These are phyloP conservation scores for Microplitis manilae DNA, from an alignment of 2,888 invertebrate genomes.

Conservation along the genomic window DNA sequence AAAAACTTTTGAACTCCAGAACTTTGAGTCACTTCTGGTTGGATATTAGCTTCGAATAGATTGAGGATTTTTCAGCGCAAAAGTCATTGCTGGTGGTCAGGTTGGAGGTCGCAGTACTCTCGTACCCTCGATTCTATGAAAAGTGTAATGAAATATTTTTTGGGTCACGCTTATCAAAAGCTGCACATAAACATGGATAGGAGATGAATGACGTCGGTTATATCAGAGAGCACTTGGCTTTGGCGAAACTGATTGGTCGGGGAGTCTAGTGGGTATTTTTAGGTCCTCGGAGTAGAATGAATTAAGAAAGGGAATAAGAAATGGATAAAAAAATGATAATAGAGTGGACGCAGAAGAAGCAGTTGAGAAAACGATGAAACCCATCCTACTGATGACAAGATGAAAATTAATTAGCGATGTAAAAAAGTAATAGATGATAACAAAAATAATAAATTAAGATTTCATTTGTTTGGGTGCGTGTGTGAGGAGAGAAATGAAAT, in stretches of 20 bases:
- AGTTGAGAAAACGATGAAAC: slow-evolving; percentile 7
- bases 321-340: neutral
- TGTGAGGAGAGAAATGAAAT: slow-evolving; percentile 4
- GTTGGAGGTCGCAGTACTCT: neutral
- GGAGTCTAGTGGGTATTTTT: too few relatives aligned
- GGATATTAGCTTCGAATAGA: too few relatives aligned
- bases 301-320: neutral
- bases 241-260: too few relatives aligned
- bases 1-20: too few relatives aligned
- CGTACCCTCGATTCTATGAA: neutral
- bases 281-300: neutral
- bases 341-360: neutral
- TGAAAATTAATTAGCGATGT: slow-evolving; percentile 23
- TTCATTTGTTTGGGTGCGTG: slow-evolving; percentile 10
- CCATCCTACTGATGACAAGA: slow-evolving; percentile 33
- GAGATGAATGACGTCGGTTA: slow-evolving; percentile 35
- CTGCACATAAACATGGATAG: neutral
- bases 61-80: too few relatives aligned
- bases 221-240: neutral
- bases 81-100: too few relatives aligned
- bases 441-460: slow-evolving; percentile 10
- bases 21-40: too few relatives aligned
- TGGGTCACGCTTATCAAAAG: neutral
- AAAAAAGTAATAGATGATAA: slow-evolving; percentile 18
- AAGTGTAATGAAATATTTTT: neutral